These are phyloP conservation scores for Lasius fuliginosus DNA, from an alignment of 2,888 invertebrate genomes.

Conservation along the genomic window DNA sequence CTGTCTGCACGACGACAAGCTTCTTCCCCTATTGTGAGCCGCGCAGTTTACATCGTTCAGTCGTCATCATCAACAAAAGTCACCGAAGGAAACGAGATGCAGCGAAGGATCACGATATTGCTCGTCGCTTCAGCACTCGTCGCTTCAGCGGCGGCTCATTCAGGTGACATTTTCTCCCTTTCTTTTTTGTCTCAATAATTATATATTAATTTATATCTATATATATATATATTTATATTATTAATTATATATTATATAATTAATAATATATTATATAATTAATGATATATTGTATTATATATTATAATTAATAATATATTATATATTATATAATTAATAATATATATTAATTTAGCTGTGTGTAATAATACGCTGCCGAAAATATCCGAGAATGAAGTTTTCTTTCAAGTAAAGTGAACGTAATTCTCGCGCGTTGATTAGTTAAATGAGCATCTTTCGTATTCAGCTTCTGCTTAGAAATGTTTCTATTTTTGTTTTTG, in stretches of 20 bases:
- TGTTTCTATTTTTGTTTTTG: neutral
- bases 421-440: neutral
- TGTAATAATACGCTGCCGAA: neutral
- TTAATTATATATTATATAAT: no score
- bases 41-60: neutral
- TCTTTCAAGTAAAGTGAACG: neutral
- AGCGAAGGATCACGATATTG: conserved; percentile 62
- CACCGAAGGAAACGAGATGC: conserved; percentile 59
- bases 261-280: no score
- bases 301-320: no score
- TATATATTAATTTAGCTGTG: neutral
- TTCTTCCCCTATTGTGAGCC: conserved; percentile 16
- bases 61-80: neutral
- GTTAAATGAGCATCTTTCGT: neutral
- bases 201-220: neutral
- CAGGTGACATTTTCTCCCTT: conserved; percentile 71
- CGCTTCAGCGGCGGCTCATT: conserved; percentile 61
- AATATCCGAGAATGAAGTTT: neutral
- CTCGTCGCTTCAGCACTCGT: conserved; percentile 71
- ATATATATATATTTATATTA: no score
- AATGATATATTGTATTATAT: no score
- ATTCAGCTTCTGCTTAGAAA: neutral
- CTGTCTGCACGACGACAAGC: conserved; percentile 72
- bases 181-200: neutral
- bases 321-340: no score